Evolutionary conservation across 2,888 invertebrate species (phyloP).

Genomic region (Heliconius cydno): DNA sequence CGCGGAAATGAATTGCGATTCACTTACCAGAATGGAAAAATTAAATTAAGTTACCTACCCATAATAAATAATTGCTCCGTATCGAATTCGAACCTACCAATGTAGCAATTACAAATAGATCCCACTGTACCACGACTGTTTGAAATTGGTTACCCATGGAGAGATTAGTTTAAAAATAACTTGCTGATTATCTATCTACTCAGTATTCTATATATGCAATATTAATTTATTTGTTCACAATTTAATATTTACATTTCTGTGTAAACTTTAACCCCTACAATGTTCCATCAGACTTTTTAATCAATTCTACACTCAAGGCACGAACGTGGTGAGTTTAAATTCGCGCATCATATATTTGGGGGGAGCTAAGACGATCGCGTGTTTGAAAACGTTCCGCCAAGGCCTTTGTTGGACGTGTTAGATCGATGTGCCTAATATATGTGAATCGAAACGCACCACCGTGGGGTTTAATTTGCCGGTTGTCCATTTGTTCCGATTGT

Average conservation of each 20-base stretch:
- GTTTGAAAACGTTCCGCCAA: conserved; percentile 70
- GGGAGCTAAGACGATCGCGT: conserved; percentile 75
- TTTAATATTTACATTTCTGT: conserved; percentile 32
- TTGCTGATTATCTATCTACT: background rate
- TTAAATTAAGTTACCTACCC: too few relatives aligned
- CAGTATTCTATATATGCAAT: background rate
- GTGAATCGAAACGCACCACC: conserved; percentile 73
- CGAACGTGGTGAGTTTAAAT: conserved; percentile 33
- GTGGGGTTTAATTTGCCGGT: conserved; percentile 78
- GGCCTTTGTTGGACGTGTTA: conserved; percentile 78
- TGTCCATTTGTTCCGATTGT: conserved; percentile 82
- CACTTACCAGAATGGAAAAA: too few relatives aligned
- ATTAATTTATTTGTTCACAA: background rate
- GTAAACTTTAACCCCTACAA: conserved; percentile 30
- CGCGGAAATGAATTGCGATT: background rate
- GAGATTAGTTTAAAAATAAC: background rate
- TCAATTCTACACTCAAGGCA: conserved; percentile 40
- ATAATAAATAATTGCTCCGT: too few relatives aligned
- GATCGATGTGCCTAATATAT: conserved; percentile 80
- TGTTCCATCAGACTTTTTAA: conserved; percentile 20
- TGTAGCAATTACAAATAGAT: background rate
- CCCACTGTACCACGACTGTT: too few relatives aligned
- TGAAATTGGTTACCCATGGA: background rate
- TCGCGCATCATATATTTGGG: conserved; percentile 47
- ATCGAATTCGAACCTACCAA: too few relatives aligned